These are phyloP conservation scores for Physeter macrocephalus DNA, from an alignment of 2,113 vertebrate genomes.

Conservation along the genomic window DNA sequence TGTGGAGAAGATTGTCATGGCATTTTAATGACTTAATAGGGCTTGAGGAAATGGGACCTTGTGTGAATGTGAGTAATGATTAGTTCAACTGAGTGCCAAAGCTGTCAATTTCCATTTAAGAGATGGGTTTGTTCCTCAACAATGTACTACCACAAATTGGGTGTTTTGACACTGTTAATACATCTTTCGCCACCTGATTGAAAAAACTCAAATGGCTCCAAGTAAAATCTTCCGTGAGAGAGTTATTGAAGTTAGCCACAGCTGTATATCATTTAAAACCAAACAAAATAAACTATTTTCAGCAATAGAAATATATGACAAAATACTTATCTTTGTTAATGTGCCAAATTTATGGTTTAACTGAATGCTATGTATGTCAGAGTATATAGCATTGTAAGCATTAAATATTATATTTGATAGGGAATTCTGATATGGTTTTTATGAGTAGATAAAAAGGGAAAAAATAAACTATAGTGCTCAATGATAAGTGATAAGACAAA, in stretches of 20 bases:
- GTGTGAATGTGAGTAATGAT: conserved; percentile 59
- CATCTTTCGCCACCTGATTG: conserved; percentile 76
- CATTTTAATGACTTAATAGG: conserved; percentile 77
- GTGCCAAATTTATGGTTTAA: neutral
- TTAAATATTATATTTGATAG: neutral
- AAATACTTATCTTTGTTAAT: neutral
- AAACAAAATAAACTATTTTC: conserved; percentile 23
- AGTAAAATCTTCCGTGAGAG: conserved; percentile 66
- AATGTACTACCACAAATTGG: conserved; percentile 71
- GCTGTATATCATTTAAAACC: neutral
- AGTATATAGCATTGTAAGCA: neutral
- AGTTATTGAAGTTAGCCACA: neutral
- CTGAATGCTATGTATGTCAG: neutral
- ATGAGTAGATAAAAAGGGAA: neutral
- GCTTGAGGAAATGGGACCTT: conserved; percentile 62
- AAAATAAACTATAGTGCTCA: neutral
- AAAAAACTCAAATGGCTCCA: conserved; percentile 68
- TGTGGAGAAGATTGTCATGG: conserved; percentile 76
- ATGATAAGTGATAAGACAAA: neutral
- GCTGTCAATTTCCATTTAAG: conserved; percentile 77
- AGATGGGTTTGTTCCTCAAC: conserved; percentile 73
- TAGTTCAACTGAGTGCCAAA: conserved; percentile 67
- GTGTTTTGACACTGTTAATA: conserved; percentile 73
- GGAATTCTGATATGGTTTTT: neutral
- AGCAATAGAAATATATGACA: neutral